These are phyloP conservation scores for Rotaria socialis DNA, from an alignment of 2,888 invertebrate species.

Conservation along the genomic window DNA sequence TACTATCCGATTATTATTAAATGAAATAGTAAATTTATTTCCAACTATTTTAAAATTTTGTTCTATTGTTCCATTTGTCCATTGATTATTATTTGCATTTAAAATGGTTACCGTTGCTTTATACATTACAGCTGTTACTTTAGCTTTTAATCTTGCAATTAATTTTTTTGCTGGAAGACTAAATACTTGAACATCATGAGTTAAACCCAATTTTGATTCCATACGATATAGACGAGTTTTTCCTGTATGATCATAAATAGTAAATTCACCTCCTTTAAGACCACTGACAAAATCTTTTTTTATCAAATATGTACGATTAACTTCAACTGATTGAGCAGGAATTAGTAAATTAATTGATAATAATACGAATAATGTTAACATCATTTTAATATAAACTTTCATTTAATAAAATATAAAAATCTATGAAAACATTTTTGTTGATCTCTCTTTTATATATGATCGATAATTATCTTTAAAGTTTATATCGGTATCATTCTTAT, in stretches of 20 bases:
- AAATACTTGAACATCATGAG: background rate
- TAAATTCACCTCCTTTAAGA: conserved; percentile 8
- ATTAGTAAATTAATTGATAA: too few relatives aligned
- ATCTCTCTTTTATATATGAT: too few relatives aligned
- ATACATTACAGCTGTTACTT: background rate
- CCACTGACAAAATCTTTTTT: conserved; percentile 13
- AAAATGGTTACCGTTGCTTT: background rate
- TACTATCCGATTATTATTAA: background rate
- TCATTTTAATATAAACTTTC: too few relatives aligned
- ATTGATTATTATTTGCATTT: background rate
- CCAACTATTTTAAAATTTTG: background rate
- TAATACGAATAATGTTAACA: too few relatives aligned
- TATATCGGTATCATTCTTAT: too few relatives aligned
- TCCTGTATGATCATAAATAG: background rate
- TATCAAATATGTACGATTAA: background rate
- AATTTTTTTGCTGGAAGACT: background rate
- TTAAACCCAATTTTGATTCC: background rate
- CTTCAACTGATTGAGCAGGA: background rate
- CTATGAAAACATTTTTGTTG: too few relatives aligned
- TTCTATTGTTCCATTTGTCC: background rate
- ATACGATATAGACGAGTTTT: background rate
- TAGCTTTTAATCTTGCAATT: background rate
- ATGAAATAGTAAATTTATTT: background rate
- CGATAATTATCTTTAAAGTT: too few relatives aligned
- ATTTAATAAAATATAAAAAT: too few relatives aligned